Evolutionary conservation across 2,888 invertebrate genomes (phyloP), one percentile per base, ranked within the genome.

Genomic region (Melipona beecheii): DNA sequence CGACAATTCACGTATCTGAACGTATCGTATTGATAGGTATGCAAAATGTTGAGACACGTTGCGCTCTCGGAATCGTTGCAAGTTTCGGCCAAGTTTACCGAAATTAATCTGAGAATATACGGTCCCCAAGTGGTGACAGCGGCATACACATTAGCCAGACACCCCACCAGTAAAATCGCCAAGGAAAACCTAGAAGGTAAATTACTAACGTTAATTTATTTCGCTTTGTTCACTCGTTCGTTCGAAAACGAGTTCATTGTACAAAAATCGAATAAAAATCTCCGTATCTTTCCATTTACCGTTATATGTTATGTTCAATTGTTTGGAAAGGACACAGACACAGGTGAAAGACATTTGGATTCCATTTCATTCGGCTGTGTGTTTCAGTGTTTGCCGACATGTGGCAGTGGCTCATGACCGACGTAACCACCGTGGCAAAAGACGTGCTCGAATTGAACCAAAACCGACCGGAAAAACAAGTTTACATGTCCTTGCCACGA

Each of bases 81-180:
- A 96, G 98, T 99, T 77, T 97, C 98, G 91, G 98, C 99, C 13
- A 98, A 99, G 95, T 99, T 99, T 94, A 98, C 99, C 72, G 99
- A 99, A 95, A 98, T 98, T 91, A 98, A 98, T 95, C 95, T 99
- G 91, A 96, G 98, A 94, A 98, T 98, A 94, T 98, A 99, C 94
- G 99, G 99, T 72, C 99, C 99, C 60, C 98, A 99, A 96, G 97
- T 98, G 75, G 97, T 99, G 90, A 98, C 98, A 77, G 99, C 99
- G 64, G 98, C 99, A 81, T 97, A 98, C 92, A 98, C 99, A 70
- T 95, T 99, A 85, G 98, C 98, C 82, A 96, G 97, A 91, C 97
- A 99, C 95, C 98, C 99, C 11, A 97, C 97, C 85, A 99, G 99
- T 94, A 97, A 99, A 94, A 99, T 99, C 88, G 98, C 99, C 87